Evolutionary conservation across 1,140 invertebrate species (phyloP).

Genomic region (Drosophila virilis): DNA sequence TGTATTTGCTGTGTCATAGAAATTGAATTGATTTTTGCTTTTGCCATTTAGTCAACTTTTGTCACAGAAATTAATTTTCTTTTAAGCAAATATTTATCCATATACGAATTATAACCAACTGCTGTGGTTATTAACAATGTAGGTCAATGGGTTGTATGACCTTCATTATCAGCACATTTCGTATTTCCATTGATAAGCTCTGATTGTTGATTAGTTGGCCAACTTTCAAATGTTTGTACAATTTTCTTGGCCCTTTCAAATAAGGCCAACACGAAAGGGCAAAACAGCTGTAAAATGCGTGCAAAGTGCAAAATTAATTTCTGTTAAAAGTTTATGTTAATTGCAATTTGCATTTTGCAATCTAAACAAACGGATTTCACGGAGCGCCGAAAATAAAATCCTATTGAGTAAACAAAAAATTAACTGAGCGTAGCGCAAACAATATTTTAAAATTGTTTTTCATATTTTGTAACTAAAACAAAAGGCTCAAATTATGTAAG

Average conservation of each 20-base stretch:
- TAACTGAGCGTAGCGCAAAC: constrained; percentile 19
- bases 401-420: constrained; percentile 39
- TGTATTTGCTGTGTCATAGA: constrained; percentile 48
- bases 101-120: constrained; percentile 8
- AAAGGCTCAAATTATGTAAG: constrained; percentile 36
- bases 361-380: constrained; percentile 41
- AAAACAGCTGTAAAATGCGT: constrained; percentile 7
- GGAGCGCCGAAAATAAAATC: constrained; percentile 31
- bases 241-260: constrained; percentile 2
- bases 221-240: constrained; percentile 17
- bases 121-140: constrained; percentile 15
- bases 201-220: constrained; percentile 26
- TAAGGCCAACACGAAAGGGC: neutral
- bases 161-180: constrained; percentile 40
- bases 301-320: constrained; percentile 21
- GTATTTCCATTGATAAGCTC: constrained; percentile 39
- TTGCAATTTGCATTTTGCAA: constrained; percentile 60
- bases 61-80: constrained; percentile 16
- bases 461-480: constrained; percentile 10
- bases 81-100: neutral
- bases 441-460: constrained; percentile 25
- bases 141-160: constrained; percentile 56
- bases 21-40: constrained; percentile 39
- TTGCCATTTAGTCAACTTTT: constrained; percentile 19
- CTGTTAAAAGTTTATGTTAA: constrained; percentile 36